Base-by-base conservation (phyloP, 2,888 invertebrate species). In the Bibio marci region DNA sequence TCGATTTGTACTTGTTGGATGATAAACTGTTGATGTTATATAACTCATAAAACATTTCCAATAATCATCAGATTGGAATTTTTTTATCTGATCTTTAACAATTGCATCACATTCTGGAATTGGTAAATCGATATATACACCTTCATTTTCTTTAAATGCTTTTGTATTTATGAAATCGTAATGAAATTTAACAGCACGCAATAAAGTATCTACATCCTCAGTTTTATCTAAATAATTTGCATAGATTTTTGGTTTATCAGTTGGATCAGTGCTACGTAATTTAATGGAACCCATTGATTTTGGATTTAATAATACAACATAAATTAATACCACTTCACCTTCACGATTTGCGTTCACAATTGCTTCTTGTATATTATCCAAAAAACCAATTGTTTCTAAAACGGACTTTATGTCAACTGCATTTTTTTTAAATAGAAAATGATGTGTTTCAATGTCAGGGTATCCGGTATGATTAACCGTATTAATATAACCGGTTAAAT, bases 11-110 rank as follows among this genome's bases (percentile, higher is more conserved):
- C 80, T 73, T 1, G 67, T 61, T 1, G 73, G 77, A 52, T 80
- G 77, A 49, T 75, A 82, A 37, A 76, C 70, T 1, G 80, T 78
- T 37, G 69, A 65, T 0, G 73, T 71, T 41, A 70, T 65, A 51
- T 80, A 76, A n/a, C 72, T 60, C 44, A 64, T 59, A 37, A 73
- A 71, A 45, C 85, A 85, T 28, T 66, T 68, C 74, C 79, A 77
- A 52, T 80, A 83, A 4, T 35, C 51, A 5, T 50, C 50, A 2
- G 47, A 55, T 2, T 52, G 43, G 10, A 53, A 47, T 0, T 44
- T 30, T 4, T 51, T 47, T 3, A 45, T 35, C 3, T 58, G 4
- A 22, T 22, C 22, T 22, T 4, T 8, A 22, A 22, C 22, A 22
- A 22, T 22, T 6, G 5, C 8, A 8, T 22, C 50, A 38, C 58